phyloP scores from a whole-genome alignment of 2,888 invertebrate genomes.

The Xylota segnis region DNA sequence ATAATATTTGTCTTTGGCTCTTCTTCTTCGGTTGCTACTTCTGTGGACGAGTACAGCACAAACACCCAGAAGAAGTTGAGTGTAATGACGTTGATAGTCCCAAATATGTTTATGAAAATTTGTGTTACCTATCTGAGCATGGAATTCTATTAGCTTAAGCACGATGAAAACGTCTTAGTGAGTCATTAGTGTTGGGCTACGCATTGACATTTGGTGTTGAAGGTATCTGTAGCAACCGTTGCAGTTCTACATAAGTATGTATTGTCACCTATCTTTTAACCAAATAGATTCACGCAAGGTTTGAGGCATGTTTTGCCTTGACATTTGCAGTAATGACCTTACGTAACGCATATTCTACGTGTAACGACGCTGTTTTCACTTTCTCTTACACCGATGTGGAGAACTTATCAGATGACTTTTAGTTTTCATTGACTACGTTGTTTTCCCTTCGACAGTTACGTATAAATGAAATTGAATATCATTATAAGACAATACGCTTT shows the following conservation, averaged over 20 bases:
- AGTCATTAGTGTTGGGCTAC: not conserved
- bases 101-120: conserved; percentile 26
- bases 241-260: not conserved
- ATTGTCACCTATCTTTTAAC: too few relatives aligned
- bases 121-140: not conserved
- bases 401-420: too few relatives aligned
- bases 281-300: not conserved
- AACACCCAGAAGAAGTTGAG: not conserved
- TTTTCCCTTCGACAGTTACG: too few relatives aligned
- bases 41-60: not conserved
- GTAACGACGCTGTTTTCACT: too few relatives aligned
- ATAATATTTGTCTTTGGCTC: conserved; percentile 19
- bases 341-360: too few relatives aligned
- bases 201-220: too few relatives aligned
- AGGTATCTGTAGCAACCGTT: not conserved
- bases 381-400: too few relatives aligned
- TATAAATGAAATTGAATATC: too few relatives aligned
- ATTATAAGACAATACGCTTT: too few relatives aligned
- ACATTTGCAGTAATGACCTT: not conserved
- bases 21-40: conserved; percentile 3
- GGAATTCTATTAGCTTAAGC: not conserved
- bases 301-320: not conserved
- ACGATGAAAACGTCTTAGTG: not conserved
- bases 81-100: conserved; percentile 16
- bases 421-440: too few relatives aligned